Base-by-base conservation (phyloP, 2,113 vertebrate genomes). In the Dascyllus trimaculatus region DNA sequence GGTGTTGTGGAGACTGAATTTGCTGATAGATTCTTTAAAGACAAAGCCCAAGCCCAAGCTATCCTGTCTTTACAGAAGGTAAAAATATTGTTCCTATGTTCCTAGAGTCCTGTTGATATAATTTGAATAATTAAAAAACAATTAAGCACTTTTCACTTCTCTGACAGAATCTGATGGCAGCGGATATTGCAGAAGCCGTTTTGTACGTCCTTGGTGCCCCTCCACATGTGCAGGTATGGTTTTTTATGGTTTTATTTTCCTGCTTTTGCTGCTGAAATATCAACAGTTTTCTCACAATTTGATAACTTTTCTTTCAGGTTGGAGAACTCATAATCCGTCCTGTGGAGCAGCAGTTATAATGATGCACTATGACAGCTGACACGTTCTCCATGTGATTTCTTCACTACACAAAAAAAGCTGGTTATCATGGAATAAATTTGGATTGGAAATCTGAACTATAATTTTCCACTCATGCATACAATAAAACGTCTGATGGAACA, bases 321-420 rank as follows among this genome's bases (percentile, higher is more conserved):
- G 96, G 95, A 80, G 96, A 97, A 76, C 88, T 97, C 87, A 95
- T 95, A 92, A 94, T 98, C 93, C 92, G 92, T 75, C 93, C 95
- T 48, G 95, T 95, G 7, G 95, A 97, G 88, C 97, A 91, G 0
- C 32, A 17, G 14, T 0, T 35, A 0, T 88, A 85, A 26, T 9
- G 9, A 1, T 49, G 40, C 40, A 15, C 32, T 35, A 8, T 35
- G 32, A 7, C 32, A 35, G 8, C 32, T 9, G 7, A 35, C 32
- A 10, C 32, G 9, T 7, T 8, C 32, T 35, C 32, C 32, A 10
- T 7, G 6, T 35, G 8, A 35, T 35, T n/a, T n/a, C n/a, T 35
- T 35, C 32, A 35, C 32, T 29, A 29, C 29, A 29, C 4, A n/a
- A n/a, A n/a, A n/a, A n/a, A n/a, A n/a, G n/a, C n/a, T n/a, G n/a